Evolutionary conservation across 2,113 vertebrate species (phyloP).

Genomic region (Pedionomus torquatus): DNA sequence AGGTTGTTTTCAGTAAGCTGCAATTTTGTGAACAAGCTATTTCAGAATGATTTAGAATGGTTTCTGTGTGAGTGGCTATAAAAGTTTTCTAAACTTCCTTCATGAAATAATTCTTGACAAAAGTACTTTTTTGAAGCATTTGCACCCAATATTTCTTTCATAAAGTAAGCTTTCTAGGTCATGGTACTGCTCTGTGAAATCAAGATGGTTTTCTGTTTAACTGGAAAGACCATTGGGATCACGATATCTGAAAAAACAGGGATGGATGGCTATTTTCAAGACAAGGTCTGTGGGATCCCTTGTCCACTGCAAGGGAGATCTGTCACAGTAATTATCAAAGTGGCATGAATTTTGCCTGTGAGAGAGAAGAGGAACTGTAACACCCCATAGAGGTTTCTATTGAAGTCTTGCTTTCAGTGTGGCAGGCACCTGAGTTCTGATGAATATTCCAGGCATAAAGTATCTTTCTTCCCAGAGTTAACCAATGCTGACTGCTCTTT

Average conservation of each 20-base stretch:
- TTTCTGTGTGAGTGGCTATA: neutral
- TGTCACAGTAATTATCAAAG: neutral
- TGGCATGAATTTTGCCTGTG: neutral
- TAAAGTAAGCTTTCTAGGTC: neutral
- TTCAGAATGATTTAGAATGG: neutral
- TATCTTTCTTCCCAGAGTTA: neutral
- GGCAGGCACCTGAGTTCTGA: neutral
- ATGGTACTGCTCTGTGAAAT: neutral
- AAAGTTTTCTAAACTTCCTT: neutral
- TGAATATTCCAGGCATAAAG: neutral
- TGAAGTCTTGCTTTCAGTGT: neutral
- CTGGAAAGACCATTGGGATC: neutral
- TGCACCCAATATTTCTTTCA: neutral
- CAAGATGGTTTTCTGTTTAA: neutral
- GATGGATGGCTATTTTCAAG: neutral
- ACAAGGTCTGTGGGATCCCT: neutral
- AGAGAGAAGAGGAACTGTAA: neutral
- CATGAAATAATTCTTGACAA: neutral
- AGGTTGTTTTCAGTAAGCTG: neutral
- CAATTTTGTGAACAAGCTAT: neutral
- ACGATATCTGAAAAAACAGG: neutral
- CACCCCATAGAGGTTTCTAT: rapidly evolving
- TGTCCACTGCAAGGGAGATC: neutral
- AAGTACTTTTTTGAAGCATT: neutral
- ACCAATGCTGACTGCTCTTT: neutral